Evolutionary conservation across 2,888 invertebrate genomes (phyloP), one percentile per base, ranked within the genome.

Genomic region (Carabus problematicus): DNA sequence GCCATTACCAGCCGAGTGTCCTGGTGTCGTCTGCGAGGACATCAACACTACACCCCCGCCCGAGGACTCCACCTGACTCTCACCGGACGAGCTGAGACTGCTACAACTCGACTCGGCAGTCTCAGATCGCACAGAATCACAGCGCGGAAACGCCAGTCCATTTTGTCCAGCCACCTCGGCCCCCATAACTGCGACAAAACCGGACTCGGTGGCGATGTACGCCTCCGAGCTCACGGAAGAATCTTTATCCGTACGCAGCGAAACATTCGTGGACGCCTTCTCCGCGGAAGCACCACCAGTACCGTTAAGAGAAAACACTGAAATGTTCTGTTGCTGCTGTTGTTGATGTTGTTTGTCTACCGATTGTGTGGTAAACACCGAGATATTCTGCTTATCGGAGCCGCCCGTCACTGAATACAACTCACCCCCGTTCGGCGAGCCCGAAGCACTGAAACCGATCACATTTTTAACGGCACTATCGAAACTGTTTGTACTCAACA

Each of bases 111-210:
- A 86, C 76, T 87, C 87, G 49, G 85, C 86, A 68, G 86, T 82
- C 75, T 87, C 87, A 47, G 87, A 86, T 49, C 86, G 83, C 67
- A 84, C 86, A 67, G 86, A 86, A 76, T 87, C 86, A 77, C 86
- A 85, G 63, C 86, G 82, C 63, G 79, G 75, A 18, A 72, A 43
- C 43, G 71, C 70, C n/a, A 70, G 43, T 18, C 69, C 70, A 40
- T 68, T 66, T 40, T 70, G 56, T 74, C 74, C 71, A 71, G 79
- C 75, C 70, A 77, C 76, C 70, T 81, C 82, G 63, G 79, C 79
- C 73, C 79, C 79, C 77, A 81, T 76, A 72, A 82, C 80, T 70
- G 79, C 78, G 74, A 78, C 77, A 72, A 78, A 81, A 72, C 77
- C 75, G 73, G 72, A 72, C 49, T 73, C 73, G 41, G 72, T 70